Evolutionary conservation across 2,888 invertebrate species (phyloP).

Genomic region (Synergus gifuensis): DNA sequence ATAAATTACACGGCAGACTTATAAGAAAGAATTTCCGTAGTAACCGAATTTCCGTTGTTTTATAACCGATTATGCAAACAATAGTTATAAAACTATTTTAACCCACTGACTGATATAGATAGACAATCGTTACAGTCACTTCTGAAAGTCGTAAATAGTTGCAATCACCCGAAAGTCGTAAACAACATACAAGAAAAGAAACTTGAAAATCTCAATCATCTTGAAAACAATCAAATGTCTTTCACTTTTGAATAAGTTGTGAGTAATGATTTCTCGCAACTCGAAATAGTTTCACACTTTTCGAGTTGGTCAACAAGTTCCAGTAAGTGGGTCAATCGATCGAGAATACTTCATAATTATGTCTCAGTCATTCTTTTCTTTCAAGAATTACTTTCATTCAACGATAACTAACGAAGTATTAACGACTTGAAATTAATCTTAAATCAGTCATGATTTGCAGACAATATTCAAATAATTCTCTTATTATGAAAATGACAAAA

Average conservation of each 20-base stretch:
- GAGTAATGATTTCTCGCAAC: not conserved
- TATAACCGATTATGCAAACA: slow-evolving; percentile 20
- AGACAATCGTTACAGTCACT: slow-evolving; percentile 7
- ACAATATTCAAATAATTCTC: no score
- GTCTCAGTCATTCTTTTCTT: not conserved
- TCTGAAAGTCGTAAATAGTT: slow-evolving; percentile 15
- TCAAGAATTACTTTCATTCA: no score
- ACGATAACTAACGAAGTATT: no score
- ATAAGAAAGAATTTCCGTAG: not conserved
- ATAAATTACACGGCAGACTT: not conserved
- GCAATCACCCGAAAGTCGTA: not conserved
- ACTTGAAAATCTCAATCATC: not conserved
- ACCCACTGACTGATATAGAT: slow-evolving; percentile 2
- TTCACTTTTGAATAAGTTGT: not conserved
- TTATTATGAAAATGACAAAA: no score
- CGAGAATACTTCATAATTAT: not conserved
- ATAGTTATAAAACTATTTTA: not conserved
- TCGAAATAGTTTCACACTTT: not conserved
- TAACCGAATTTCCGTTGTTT: no score
- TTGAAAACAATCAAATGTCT: not conserved
- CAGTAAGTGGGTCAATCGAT: slow-evolving; percentile 54
- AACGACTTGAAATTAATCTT: no score
- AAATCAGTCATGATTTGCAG: no score
- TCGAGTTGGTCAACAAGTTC: slow-evolving; percentile 47
- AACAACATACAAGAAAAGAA: slow-evolving; percentile 1